Evolutionary conservation across 2,888 invertebrate genomes (phyloP).

Genomic region (Rhagophthalmus giganteus): DNA sequence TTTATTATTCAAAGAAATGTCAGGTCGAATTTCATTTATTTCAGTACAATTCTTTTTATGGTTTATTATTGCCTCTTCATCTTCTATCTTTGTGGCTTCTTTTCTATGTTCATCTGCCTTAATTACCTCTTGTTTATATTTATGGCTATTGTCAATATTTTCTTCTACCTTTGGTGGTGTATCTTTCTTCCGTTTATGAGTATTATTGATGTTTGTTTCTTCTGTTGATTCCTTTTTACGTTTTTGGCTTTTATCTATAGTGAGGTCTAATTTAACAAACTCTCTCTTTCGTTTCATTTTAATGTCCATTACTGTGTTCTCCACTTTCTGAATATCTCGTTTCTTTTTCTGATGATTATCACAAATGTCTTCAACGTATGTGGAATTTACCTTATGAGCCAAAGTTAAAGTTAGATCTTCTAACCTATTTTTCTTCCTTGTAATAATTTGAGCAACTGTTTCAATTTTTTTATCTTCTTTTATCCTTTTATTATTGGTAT

Average conservation of each 20-base stretch:
- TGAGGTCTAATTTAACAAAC: slow-evolving; percentile 37
- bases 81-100: neutral
- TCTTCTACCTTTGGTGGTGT: neutral
- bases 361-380: neutral
- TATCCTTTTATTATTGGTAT: slow-evolving; percentile 22
- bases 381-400: slow-evolving; percentile 62
- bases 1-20: neutral
- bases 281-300: slow-evolving; percentile 14
- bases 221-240: slow-evolving; percentile 59
- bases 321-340: neutral
- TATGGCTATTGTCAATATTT: neutral
- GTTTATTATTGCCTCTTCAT: neutral
- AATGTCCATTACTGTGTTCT: neutral
- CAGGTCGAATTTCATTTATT: slow-evolving; percentile 38
- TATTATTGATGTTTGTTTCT: slow-evolving; percentile 49
- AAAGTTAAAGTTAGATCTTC: slow-evolving; percentile 64
- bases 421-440: slow-evolving; percentile 65
- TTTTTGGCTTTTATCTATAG: slow-evolving; percentile 60
- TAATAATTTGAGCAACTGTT: slow-evolving; percentile 56
- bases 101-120: neutral
- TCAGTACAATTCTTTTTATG: slow-evolving; percentile 33
- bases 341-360: slow-evolving; percentile 16
- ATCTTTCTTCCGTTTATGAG: slow-evolving; percentile 11
- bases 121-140: neutral
- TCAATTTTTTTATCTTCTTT: slow-evolving; percentile 45